These are phyloP conservation scores for Erythrolamprus reginae DNA, from an alignment of 2,113 vertebrate genomes.

Conservation along the genomic window DNA sequence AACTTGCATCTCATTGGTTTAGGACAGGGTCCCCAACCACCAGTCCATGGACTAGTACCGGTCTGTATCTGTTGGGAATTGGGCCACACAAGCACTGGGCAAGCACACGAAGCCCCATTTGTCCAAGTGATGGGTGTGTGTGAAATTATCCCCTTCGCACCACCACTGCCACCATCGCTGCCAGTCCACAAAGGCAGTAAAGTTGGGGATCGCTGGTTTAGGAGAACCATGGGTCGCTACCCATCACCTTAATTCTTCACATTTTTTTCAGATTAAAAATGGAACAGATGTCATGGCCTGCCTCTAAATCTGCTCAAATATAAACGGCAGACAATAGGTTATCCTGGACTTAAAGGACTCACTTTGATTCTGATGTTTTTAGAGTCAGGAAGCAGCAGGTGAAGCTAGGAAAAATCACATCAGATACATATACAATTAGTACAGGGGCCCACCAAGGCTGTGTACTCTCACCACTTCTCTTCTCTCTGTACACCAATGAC, in stretches of 20 bases:
- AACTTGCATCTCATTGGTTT: not conserved
- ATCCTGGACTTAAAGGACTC: not conserved
- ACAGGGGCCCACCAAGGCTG: too few relatives aligned
- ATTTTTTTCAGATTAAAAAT: not conserved
- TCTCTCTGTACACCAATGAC: too few relatives aligned
- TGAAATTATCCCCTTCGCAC: not conserved
- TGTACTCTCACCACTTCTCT: too few relatives aligned
- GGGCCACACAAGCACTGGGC: not conserved
- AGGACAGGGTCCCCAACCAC: not conserved
- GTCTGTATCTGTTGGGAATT: not conserved
- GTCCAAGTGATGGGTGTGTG: not conserved
- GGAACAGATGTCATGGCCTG: not conserved
- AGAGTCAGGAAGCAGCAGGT: too few relatives aligned
- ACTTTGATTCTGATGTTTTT: not conserved
- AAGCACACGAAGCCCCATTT: fast-evolving
- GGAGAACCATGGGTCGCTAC: not conserved
- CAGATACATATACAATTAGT: too few relatives aligned
- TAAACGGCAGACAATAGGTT: not conserved
- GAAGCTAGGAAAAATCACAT: too few relatives aligned
- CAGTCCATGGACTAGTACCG: not conserved
- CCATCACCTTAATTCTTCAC: not conserved
- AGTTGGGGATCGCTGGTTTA: not conserved
- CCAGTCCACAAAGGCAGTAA: not conserved
- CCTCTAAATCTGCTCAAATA: not conserved
- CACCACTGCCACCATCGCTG: not conserved